Evolutionary conservation across 2,113 vertebrate species (phyloP).

Genomic region (Formicarius rufipectus): DNA sequence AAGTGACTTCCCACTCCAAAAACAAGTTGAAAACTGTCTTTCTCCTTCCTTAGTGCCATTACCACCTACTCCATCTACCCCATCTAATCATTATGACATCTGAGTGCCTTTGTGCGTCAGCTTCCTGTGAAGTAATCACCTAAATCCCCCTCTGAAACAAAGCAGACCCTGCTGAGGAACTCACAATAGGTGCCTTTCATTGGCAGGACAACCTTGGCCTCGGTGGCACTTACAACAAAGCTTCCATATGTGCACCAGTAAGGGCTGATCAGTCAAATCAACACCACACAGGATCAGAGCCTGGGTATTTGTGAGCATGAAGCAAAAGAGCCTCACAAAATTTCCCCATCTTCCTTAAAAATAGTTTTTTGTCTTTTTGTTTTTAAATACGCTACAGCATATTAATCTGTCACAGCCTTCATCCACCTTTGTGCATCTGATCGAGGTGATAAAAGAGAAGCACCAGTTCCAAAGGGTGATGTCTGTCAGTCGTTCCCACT

Average conservation of each 20-base stretch:
- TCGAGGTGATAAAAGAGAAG: background rate
- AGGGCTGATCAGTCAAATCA: conserved; percentile 7
- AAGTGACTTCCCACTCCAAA: background rate
- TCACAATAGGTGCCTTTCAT: conserved; percentile 64
- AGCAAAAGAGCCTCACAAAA: background rate
- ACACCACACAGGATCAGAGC: background rate
- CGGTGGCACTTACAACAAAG: conserved; percentile 11
- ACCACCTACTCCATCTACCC: conserved; percentile 35
- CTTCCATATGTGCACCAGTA: conserved; percentile 64
- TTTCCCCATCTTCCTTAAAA: background rate
- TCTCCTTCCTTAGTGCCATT: background rate
- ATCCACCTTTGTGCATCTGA: background rate
- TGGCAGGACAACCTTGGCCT: conserved; percentile 38
- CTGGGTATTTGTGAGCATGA: background rate
- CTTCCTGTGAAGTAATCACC: conserved; percentile 46
- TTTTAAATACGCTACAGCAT: background rate
- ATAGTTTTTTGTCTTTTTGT: no score
- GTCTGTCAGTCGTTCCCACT: background rate
- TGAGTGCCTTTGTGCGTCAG: conserved; percentile 55
- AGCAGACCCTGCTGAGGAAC: conserved; percentile 47
- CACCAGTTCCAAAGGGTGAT: background rate
- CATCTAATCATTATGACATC: conserved; percentile 45
- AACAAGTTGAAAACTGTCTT: background rate
- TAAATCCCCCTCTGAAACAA: conserved; percentile 38
- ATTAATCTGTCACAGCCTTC: background rate